These are phyloP conservation scores for Canis aureus DNA, from an alignment of 2,113 vertebrate species.

Conservation along the genomic window DNA sequence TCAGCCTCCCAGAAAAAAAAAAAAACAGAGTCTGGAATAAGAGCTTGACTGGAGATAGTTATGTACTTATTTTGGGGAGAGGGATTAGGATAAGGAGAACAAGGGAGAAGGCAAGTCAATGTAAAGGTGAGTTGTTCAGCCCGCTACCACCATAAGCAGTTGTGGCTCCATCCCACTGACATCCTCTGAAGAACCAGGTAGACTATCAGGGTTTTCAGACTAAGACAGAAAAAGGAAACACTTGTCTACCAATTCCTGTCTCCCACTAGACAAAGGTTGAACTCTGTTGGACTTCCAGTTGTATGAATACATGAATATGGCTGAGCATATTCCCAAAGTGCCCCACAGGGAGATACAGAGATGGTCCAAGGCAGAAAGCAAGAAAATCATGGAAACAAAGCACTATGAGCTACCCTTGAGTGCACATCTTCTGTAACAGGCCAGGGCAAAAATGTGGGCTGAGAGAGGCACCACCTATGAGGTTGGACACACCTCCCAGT, in stretches of 20 bases:
- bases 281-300: neutral
- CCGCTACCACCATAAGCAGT: neutral
- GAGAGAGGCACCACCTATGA: neutral
- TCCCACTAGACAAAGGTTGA: neutral
- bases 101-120: neutral
- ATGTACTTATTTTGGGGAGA: neutral
- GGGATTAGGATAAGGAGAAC: neutral
- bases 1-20: no score
- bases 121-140: neutral
- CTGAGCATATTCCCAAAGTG: neutral
- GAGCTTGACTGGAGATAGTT: neutral
- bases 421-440: neutral
- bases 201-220: neutral
- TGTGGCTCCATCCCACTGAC: no score
- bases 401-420: neutral
- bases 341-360: neutral
- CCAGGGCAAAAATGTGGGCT: neutral
- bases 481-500: neutral
- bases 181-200: neutral
- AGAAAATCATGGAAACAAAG: slow-evolving; percentile 9
- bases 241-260: neutral
- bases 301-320: neutral
- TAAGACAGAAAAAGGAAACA: neutral
- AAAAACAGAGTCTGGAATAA: neutral
- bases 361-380: neutral